phyloP scores from a whole-genome alignment of 2,888 invertebrate species.

The Mythimna vitellina region DNA sequence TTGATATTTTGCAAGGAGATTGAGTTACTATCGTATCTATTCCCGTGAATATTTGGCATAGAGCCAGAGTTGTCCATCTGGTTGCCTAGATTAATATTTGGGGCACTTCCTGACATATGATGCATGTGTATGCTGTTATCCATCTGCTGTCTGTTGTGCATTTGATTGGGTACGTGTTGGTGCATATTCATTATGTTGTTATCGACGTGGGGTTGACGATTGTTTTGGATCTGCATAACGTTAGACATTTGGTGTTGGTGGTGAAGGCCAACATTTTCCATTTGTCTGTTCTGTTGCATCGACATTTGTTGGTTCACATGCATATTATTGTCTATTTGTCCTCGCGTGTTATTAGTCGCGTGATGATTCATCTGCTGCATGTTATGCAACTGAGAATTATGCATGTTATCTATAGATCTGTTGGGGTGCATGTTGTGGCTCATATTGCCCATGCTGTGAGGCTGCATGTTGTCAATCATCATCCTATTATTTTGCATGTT shows the following conservation, averaged over 20 bases:
- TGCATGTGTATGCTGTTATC: constrained; percentile 87
- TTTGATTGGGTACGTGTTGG: constrained; percentile 85
- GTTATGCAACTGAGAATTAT: constrained; percentile 83
- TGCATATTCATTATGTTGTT: constrained; percentile 85
- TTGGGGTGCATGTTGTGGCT: constrained; percentile 85
- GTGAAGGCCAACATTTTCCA: constrained; percentile 83
- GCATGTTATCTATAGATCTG: constrained; percentile 84
- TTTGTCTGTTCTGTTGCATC: constrained; percentile 84
- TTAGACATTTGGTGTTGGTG: constrained; percentile 88
- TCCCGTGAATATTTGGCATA: constrained; percentile 82
- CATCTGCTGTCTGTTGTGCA: constrained; percentile 85
- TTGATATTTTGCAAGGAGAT: constrained; percentile 85
- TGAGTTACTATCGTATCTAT: constrained; percentile 84
- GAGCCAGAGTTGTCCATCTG: constrained; percentile 82
- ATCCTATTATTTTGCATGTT: constrained; percentile 87
- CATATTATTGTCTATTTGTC: constrained; percentile 84
- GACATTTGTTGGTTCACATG: constrained; percentile 86
- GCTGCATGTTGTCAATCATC: constrained; percentile 86
- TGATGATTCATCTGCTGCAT: constrained; percentile 88
- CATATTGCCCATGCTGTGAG: constrained; percentile 82
- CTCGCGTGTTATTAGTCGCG: constrained; percentile 77
- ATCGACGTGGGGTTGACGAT: constrained; percentile 80
- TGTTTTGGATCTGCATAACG: constrained; percentile 87
- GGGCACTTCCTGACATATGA: constrained; percentile 82
- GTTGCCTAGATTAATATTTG: constrained; percentile 80